Base-by-base conservation (phyloP, 2,888 invertebrate genomes). In the Amphipyra tragopoginis region DNA sequence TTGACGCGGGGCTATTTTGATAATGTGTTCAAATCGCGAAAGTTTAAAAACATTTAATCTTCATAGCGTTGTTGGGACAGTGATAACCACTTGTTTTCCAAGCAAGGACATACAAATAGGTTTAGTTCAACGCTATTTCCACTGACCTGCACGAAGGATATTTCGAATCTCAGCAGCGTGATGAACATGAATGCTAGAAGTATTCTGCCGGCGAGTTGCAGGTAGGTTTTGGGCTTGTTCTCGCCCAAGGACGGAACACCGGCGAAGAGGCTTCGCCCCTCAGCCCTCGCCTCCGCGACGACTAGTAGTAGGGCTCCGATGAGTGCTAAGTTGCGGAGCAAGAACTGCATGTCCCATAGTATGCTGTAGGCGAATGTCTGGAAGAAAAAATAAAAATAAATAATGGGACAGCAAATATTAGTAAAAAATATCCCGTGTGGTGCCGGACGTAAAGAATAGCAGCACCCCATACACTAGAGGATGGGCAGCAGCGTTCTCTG, bases 111-210 rank as follows among this genome's bases (percentile, higher is more conserved):
- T 21, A 2, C 10, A 10, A 36, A 10, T 36, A 7, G 5, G 29
- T 4, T 29, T 29, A 29, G 5, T 29, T 29, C 5, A 0, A 29
- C 2, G 29, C 29, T 2, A 34, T 40, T n/a, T 57, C 6, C 2
- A 73, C 90, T 90, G 81, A 97, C 97, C 96, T 98, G 98, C 84
- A 98, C 90, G 90, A 99, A 97, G 47, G 97, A 97, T 67, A 98
- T 93, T 91, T 99, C 99, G 86, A 99, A 98, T 85, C 99, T 96
- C 72, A 99, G 96, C 56, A 99, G 95, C 9, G 99, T 99, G 85
- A 99, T 96, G 91, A 99, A 99, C 99, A 99, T 99, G 92, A 99
- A 99, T 26, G 99, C 99, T 60, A 99, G 96, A 56, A 99, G 96
- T 75, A 99, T 96, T 79, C 99, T 96, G 39, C 99, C 99, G 56